phyloP scores from a whole-genome alignment of 1,140 invertebrate genomes.

The Anadara kagoshimensis region DNA sequence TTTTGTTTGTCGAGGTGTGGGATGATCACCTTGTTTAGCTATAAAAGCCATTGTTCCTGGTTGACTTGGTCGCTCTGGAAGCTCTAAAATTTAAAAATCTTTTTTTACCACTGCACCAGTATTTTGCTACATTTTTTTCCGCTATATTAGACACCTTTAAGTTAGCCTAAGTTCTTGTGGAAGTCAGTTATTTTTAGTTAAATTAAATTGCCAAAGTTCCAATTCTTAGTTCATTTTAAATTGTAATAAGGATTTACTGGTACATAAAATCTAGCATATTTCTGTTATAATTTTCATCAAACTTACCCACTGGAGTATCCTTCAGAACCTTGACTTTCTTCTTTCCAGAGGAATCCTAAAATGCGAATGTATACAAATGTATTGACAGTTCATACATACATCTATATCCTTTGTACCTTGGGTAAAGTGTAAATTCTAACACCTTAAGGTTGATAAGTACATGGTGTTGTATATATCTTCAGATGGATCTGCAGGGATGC shows the following conservation, averaged over 20 bases:
- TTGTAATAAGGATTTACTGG: not conserved
- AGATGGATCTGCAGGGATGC: no score
- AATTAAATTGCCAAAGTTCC: no score
- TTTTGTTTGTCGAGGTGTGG: conserved; percentile 49
- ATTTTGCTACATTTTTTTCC: not conserved
- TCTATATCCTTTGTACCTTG: conserved; percentile 14
- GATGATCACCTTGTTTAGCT: conserved; percentile 51
- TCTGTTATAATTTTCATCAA: not conserved
- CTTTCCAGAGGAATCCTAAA: conserved; percentile 56
- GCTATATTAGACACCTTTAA: not conserved
- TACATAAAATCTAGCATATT: not conserved
- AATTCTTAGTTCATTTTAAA: no score
- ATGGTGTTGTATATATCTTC: no score
- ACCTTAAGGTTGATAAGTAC: no score
- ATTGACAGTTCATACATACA: no score
- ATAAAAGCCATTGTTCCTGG: conserved; percentile 70
- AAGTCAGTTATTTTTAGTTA: no score
- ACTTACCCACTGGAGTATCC: conserved; percentile 64
- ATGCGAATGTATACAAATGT: conserved; percentile 5
- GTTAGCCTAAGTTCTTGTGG: not conserved
- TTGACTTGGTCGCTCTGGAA: conserved; percentile 59
- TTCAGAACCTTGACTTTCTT: conserved; percentile 67
- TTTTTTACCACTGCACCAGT: not conserved
- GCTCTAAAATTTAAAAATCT: conserved; percentile 42
- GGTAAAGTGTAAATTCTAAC: no score